Percentiles rank a stretch among this genome's conserved stretches.
Evolutionary conservation across 1,140 invertebrate species (phyloP).

Genomic region (Habropoda laboriosa): DNA sequence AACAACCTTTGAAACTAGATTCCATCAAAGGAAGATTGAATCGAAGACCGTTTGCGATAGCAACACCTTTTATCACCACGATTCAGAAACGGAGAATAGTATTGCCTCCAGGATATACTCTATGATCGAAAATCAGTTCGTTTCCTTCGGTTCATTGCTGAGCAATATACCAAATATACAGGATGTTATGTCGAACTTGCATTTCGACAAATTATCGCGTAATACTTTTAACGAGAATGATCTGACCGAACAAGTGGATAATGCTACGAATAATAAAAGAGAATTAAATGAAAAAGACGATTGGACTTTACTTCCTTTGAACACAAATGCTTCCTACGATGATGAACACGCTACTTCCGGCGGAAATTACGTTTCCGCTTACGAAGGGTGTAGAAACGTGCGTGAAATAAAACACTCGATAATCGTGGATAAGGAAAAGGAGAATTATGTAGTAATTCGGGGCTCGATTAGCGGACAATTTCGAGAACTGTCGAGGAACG

Average conservation of each 20-base stretch:
- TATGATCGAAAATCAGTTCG: slow-evolving; percentile 47
- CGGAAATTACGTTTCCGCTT: background rate
- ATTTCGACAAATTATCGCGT: background rate
- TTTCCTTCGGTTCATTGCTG: slow-evolving; percentile 45
- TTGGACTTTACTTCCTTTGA: background rate
- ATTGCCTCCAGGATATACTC: slow-evolving; percentile 48
- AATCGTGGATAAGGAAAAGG: slow-evolving; percentile 45
- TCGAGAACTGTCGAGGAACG: background rate
- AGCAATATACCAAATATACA: slow-evolving; percentile 48
- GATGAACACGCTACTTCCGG: background rate
- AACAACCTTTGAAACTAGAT: background rate
- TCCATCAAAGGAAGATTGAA: background rate
- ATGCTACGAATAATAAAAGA: background rate
- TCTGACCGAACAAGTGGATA: background rate
- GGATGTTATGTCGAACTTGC: background rate
- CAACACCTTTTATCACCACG: background rate
- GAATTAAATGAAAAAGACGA: background rate
- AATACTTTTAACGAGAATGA: too few relatives aligned
- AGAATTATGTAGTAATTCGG: slow-evolving; percentile 49
- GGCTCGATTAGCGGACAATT: slow-evolving; percentile 15
- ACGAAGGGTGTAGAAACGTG: background rate
- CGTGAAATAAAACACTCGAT: slow-evolving; percentile 58
- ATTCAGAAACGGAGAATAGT: background rate
- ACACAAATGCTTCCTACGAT: background rate
- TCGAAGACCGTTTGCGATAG: slow-evolving; percentile 5